A percentile compares a stretch with the other conserved stretches of the same genome.
These are phyloP conservation scores for Larimichthys crocea DNA, from an alignment of 2,113 vertebrate species.

Conservation along the genomic window DNA sequence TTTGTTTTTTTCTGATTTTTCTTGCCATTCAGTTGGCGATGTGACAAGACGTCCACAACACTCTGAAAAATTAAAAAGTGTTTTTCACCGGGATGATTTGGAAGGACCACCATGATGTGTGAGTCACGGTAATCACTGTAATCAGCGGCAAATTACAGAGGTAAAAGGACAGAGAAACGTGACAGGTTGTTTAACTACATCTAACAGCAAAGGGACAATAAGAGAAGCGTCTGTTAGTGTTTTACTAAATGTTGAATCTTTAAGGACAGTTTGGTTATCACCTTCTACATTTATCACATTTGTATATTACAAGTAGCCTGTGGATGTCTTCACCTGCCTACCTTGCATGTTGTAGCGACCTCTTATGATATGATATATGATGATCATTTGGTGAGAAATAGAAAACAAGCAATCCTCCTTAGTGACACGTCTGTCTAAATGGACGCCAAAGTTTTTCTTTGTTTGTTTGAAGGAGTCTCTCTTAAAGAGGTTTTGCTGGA, in stretches of 20 bases:
- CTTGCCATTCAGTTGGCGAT: not conserved
- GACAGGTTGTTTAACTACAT: not conserved
- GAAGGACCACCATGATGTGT: constrained; percentile 1
- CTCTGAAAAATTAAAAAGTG: not conserved
- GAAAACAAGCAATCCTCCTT: not conserved
- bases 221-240: not conserved
- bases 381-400: not conserved
- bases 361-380: no score
- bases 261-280: not conserved
- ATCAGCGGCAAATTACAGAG: constrained; percentile 4
- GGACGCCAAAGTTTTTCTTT: not conserved
- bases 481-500: not conserved
- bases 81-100: not conserved
- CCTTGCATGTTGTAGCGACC: not conserved
- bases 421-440: not conserved
- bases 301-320: not conserved
- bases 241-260: constrained; percentile 1
- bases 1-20: not conserved
- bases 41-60: not conserved
- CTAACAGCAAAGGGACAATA: not conserved
- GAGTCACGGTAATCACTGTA: constrained; percentile 10
- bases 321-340: not conserved
- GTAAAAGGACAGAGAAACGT: not conserved
- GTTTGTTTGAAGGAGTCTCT: not conserved
- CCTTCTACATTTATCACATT: not conserved